A percentile compares a stretch with the other conserved stretches of the same genome.
phyloP scores from a whole-genome alignment of 2,888 invertebrate genomes.

The Xylota segnis region DNA sequence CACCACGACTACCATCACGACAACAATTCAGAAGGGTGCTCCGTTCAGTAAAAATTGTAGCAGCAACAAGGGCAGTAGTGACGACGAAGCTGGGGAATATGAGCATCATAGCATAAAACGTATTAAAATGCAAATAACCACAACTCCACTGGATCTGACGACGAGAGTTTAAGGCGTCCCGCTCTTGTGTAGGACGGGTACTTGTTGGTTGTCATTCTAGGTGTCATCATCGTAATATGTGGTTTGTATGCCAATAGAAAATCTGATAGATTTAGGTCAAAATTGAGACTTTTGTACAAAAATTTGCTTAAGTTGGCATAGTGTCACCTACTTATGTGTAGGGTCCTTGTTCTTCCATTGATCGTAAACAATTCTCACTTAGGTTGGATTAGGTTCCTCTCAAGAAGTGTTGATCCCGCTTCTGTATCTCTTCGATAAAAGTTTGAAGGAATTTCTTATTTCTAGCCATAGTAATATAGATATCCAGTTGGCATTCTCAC shows the following conservation, averaged over 20 bases:
- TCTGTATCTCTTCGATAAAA: no score
- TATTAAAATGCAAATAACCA: slow-evolving; percentile 84
- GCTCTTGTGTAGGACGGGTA: not conserved
- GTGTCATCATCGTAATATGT: slow-evolving; percentile 2
- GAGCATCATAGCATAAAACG: slow-evolving; percentile 85
- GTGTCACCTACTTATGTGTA: no score
- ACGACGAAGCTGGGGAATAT: slow-evolving; percentile 86
- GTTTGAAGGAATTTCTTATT: no score
- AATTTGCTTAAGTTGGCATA: no score
- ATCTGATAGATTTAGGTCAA: no score
- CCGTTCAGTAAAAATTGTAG: slow-evolving; percentile 63
- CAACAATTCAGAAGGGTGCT: slow-evolving; percentile 76
- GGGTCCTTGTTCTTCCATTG: no score
- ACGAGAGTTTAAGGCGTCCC: slow-evolving; percentile 87
- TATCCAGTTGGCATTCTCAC: no score
- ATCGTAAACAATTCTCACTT: no score
- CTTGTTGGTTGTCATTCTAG: not conserved
- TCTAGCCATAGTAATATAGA: no score
- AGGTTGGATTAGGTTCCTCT: no score
- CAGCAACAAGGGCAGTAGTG: slow-evolving; percentile 79
- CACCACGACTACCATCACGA: slow-evolving; percentile 78
- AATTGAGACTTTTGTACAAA: no score
- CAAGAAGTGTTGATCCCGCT: no score
- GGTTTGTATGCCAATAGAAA: not conserved
- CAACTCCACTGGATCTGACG: slow-evolving; percentile 85